Base-by-base conservation (phyloP, 2,113 vertebrate genomes). In the Platysteira castanea region DNA sequence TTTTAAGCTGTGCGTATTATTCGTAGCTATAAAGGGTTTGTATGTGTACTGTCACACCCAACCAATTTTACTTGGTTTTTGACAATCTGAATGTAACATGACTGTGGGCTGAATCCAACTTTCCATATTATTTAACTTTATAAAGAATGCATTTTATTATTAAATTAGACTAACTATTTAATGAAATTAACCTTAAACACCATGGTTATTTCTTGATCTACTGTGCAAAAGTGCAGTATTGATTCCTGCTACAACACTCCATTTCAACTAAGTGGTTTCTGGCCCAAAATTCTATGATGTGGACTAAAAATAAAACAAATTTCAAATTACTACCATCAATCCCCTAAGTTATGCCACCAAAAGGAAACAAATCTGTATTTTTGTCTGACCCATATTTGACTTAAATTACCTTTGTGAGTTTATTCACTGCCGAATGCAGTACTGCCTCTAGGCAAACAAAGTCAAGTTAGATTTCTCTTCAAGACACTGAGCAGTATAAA, bases 301-400 rank as follows among this genome's bases (percentile, higher is more conserved):
- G 1, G 76, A 93, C 52, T 74, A 70, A 74, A 94, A 93, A 47
- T 33, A 57, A 91, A 92, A 44, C 84, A 50, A 31, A 61, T 88
- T 60, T 59, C 52, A 84, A 89, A 71, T 93, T 47, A 61, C 23
- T 87, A 6, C 6, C 41, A 67, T 95, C 68, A 84, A n/a, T 83
- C 94, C 56, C 96, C 96, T 87, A 80, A 97, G 89, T 87, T 92
- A 54, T 56, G 26, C n/a, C 79, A 92, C 93, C 79, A 86, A 94
- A 98, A 98, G 98, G 98, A 98, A 98, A 98, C 98, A 98, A 98
- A 98, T 97, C 92, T 97, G 90, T 95, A 97, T 96, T 98, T 98
- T 98, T 98, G 97, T 98, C 98, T 98, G 98, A 98, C 98, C 98
- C 98, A 97, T 77, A 95, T 87, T 94, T 97, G 96, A 98, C 63